A percentile compares a stretch with the other conserved stretches of the same genome.
Evolutionary conservation across 2,888 invertebrate species (phyloP).

Genomic region (Rhabditoides inermis): DNA sequence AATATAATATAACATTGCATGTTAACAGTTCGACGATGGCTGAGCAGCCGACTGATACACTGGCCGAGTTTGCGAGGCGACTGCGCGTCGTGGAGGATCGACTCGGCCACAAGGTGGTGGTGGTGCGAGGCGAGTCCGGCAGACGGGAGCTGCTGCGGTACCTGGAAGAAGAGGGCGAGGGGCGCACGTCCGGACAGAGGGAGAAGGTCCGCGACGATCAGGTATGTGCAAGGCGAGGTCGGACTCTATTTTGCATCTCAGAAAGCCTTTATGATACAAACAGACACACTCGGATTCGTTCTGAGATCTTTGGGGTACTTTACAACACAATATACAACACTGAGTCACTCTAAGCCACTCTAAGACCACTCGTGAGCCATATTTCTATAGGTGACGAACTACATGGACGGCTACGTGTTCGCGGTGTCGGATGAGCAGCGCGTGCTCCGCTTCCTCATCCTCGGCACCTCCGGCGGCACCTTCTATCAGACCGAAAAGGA

Average conservation of each 20-base stretch:
- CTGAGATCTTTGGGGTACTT: too few relatives aligned
- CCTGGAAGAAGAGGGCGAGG: conserved; percentile 9
- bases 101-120: conserved; percentile 3
- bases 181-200: conserved; percentile 34
- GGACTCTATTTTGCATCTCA: too few relatives aligned
- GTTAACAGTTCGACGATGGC: conserved; percentile 12
- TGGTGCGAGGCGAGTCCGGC: conserved; percentile 6
- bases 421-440: conserved; percentile 49
- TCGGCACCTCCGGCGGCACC: conserved; percentile 52
- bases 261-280: too few relatives aligned
- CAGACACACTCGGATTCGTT: too few relatives aligned
- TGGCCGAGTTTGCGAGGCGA: too few relatives aligned
- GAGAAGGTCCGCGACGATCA: conserved; percentile 30
- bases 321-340: too few relatives aligned
- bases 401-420: conserved; percentile 52
- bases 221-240: conserved; percentile 13
- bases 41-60: conserved; percentile 10
- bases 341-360: too few relatives aligned
- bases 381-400: conserved; percentile 40
- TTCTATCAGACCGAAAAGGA: conserved; percentile 50
- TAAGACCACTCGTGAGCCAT: too few relatives aligned
- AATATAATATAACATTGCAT: too few relatives aligned
- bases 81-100: conserved; percentile 3
- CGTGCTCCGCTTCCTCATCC: conserved; percentile 53
- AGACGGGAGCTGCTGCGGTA: too few relatives aligned